Conservation (phyloP, 2,888 invertebrate species). For the Lottia scabra region DNA sequence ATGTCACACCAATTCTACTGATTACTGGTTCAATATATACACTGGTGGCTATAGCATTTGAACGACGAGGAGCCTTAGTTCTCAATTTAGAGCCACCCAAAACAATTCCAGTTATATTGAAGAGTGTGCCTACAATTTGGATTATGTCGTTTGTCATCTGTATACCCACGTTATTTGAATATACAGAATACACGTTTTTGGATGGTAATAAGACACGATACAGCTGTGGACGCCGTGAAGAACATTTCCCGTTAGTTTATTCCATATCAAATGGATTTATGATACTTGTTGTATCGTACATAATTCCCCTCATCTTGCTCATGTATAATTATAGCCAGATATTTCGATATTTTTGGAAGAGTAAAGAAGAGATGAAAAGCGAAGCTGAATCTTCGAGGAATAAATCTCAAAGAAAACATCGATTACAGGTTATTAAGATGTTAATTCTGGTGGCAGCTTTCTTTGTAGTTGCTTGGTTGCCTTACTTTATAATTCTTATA, state of each 20-base stretch:
- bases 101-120: conserved; percentile 10
- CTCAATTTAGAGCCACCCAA: not conserved
- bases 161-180: conserved; percentile 31
- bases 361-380: not conserved
- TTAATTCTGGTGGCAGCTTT: conserved; percentile 43
- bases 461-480: conserved; percentile 50
- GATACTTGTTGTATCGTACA: conserved; percentile 37
- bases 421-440: conserved; percentile 45
- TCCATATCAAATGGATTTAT: conserved; percentile 36
- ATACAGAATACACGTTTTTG: conserved; percentile 15
- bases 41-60: conserved; percentile 33
- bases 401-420: conserved; percentile 15
- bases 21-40: conserved; percentile 31
- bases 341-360: conserved; percentile 24
- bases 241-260: conserved; percentile 8
- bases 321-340: conserved; percentile 29
- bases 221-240: conserved; percentile 18
- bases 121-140: conserved; percentile 21
- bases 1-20: conserved; percentile 24
- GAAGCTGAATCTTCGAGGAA: not conserved
- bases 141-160: conserved; percentile 17
- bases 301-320: conserved; percentile 39
- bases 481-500: conserved; percentile 44
- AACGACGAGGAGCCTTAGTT: conserved; percentile 23
- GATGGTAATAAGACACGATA: not conserved